These are phyloP conservation scores for Gonatopus flavifemur DNA, from an alignment of 1,140 invertebrate species.

Conservation along the genomic window DNA sequence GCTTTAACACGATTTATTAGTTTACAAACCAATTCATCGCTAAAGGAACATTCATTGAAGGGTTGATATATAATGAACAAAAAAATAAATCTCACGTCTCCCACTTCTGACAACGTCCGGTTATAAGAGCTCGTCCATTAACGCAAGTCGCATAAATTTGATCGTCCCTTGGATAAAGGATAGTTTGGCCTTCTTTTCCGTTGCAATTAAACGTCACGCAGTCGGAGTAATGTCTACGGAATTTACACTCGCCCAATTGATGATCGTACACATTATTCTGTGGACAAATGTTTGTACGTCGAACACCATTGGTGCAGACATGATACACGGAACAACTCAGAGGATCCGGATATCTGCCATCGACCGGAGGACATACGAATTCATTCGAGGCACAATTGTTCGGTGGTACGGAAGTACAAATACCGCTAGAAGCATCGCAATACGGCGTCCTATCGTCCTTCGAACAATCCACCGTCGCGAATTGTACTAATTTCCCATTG, in stretches of 20 bases:
- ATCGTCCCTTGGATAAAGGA: slow-evolving; percentile 2
- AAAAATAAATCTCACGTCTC: too few relatives aligned
- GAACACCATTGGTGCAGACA: background rate
- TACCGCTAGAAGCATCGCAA: background rate
- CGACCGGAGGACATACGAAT: background rate
- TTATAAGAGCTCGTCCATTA: background rate
- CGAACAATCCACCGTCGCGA: background rate
- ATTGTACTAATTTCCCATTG: background rate
- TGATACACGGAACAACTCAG: background rate
- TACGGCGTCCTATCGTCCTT: background rate
- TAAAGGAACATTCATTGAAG: too few relatives aligned
- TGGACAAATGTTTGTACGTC: background rate
- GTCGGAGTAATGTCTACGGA: background rate
- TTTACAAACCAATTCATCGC: too few relatives aligned
- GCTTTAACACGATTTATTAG: too few relatives aligned
- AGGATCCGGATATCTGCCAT: slow-evolving; percentile 1
- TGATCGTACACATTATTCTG: slow-evolving; percentile 3
- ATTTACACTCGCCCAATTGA: background rate
- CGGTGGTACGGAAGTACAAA: background rate
- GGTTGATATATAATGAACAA: too few relatives aligned
- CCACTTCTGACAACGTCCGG: background rate
- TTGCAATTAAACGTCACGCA: background rate
- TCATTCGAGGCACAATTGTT: background rate
- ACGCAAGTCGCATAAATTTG: background rate
- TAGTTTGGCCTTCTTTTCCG: background rate